Conservation (phyloP, 2,113 vertebrate genomes). For the Phalacrocorax aristotelis region DNA sequence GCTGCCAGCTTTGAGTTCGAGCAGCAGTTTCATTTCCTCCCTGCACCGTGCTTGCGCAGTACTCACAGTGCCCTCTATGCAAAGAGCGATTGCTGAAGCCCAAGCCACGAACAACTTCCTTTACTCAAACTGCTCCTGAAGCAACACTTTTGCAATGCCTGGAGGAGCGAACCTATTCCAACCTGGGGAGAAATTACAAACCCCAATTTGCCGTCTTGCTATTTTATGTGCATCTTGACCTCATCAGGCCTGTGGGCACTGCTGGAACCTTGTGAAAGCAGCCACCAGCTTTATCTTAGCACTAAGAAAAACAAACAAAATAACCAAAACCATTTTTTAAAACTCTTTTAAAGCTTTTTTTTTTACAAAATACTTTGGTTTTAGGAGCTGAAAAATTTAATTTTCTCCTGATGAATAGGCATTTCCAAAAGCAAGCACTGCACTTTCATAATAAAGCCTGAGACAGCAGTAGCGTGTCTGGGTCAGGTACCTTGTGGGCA, state of each 20-base stretch:
- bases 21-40: background rate
- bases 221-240: background rate
- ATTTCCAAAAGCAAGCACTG: slow-evolving; percentile 30
- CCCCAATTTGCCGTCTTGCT: background rate
- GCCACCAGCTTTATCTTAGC: background rate
- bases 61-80: background rate
- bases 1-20: background rate
- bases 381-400: background rate
- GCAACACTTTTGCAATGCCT: background rate
- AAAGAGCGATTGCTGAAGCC: background rate
- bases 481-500: background rate
- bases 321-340: background rate
- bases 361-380: background rate
- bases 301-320: background rate
- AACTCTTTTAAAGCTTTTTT: background rate
- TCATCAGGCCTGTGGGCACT: background rate
- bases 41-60: accelerated
- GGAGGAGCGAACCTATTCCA: background rate
- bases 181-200: background rate
- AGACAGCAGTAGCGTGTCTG: background rate
- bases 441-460: slow-evolving; percentile 5
- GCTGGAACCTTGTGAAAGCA: background rate
- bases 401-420: background rate
- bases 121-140: background rate
- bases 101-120: slow-evolving; percentile 36